Percentiles rank a stretch among this genome's conserved stretches.
phyloP scores from a whole-genome alignment of 2,797 vertebrate species.

The Chelon auratus region DNA sequence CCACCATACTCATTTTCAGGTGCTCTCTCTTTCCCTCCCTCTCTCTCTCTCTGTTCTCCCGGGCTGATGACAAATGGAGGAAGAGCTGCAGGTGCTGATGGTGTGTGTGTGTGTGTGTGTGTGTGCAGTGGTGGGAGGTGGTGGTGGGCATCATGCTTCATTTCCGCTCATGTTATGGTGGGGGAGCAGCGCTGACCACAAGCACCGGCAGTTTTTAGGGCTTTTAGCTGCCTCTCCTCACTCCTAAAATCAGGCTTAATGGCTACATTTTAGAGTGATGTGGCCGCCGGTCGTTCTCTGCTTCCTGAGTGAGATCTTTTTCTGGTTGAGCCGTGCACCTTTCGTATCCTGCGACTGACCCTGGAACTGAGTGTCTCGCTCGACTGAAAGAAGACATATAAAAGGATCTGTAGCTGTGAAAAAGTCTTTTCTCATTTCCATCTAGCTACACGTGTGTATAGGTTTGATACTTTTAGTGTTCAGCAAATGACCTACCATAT shows the following conservation, averaged over 20 bases:
- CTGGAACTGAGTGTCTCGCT: not conserved
- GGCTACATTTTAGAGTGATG: conserved; percentile 36
- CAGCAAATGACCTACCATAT: too few relatives aligned
- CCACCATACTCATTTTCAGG: conserved; percentile 74
- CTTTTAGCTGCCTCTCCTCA: conserved; percentile 54
- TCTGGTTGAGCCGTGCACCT: conserved; percentile 32
- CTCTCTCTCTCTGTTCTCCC: conserved; percentile 39
- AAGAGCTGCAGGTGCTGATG: conserved; percentile 73
- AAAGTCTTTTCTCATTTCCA: not conserved
- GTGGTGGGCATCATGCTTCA: conserved; percentile 52
- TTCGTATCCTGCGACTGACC: conserved; percentile 3
- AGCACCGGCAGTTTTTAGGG: conserved; percentile 32
- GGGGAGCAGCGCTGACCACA: conserved; percentile 44
- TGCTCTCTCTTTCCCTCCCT: conserved; percentile 57
- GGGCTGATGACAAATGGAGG: conserved; percentile 75
- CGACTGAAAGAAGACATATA: not conserved
- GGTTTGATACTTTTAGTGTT: too few relatives aligned
- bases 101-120: conserved; percentile 22
- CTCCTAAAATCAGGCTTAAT: conserved; percentile 50
- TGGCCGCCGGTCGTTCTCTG: not conserved
- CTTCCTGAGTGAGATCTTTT: conserved; percentile 33
- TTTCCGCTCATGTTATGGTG: conserved; percentile 61
- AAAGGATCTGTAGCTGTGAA: not conserved
- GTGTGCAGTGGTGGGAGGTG: conserved; percentile 18
- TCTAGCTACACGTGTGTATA: too few relatives aligned